Conservation (phyloP, 2,888 invertebrate genomes). For the Mylabris sibirica region DNA sequence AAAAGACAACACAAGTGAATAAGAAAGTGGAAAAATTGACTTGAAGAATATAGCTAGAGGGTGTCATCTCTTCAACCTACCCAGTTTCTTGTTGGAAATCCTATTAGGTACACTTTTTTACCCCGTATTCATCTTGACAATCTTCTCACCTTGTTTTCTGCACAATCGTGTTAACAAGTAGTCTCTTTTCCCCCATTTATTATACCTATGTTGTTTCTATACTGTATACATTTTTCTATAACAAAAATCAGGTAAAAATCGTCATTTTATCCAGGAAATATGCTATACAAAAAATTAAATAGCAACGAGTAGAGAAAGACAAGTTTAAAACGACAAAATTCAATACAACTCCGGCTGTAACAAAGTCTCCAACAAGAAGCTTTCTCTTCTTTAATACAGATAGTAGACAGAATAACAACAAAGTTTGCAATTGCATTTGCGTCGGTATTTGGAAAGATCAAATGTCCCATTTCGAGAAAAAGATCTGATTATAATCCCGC, state of each 20-base stretch:
- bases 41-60: constrained; percentile 8
- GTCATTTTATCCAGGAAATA: constrained; percentile 11
- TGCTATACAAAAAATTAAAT: constrained; percentile 25
- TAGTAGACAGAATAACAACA: constrained; percentile 8
- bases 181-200: background rate
- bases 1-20: background rate
- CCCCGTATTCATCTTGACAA: constrained; percentile 2
- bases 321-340: background rate
- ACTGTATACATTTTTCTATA: background rate
- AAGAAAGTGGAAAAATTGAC: constrained; percentile 5
- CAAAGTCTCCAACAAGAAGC: background rate
- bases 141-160: constrained; percentile 5
- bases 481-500: background rate
- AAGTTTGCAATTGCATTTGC: constrained; percentile 17
- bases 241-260: background rate
- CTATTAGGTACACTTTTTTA: background rate
- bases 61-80: constrained; percentile 3
- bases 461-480: background rate
- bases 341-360: background rate
- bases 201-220: background rate
- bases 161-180: background rate
- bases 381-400: background rate
- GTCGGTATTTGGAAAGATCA: background rate
- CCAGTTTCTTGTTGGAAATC: constrained; percentile 11
- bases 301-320: background rate